These are phyloP conservation scores for Oreohelix idahoensis DNA, from an alignment of 1,140 invertebrate genomes.

Conservation along the genomic window DNA sequence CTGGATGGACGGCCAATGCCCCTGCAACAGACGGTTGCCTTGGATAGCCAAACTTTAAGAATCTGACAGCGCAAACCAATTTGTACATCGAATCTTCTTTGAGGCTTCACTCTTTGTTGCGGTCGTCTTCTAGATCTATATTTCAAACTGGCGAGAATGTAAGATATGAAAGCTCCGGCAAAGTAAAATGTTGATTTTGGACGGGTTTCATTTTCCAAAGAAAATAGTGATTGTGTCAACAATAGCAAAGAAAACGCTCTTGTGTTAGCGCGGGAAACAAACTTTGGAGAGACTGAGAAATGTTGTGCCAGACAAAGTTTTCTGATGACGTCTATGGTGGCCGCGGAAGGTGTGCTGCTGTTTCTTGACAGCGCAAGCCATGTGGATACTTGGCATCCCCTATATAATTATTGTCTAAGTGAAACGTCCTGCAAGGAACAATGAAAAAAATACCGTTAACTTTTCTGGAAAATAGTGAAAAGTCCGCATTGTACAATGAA, in stretches of 20 bases:
- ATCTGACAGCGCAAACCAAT: neutral
- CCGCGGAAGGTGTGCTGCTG: too few relatives aligned
- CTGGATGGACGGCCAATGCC: neutral
- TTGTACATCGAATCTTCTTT: neutral
- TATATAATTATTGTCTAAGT: too few relatives aligned
- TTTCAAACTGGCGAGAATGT: neutral
- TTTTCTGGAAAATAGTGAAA: too few relatives aligned
- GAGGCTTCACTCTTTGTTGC: neutral
- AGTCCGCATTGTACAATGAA: too few relatives aligned
- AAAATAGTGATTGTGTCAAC: neutral
- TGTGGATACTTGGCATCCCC: too few relatives aligned
- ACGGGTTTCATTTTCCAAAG: neutral
- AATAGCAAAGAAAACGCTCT: neutral
- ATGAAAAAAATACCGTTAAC: too few relatives aligned
- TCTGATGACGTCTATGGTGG: too few relatives aligned
- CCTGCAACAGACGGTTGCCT: neutral
- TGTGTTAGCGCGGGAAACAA: too few relatives aligned
- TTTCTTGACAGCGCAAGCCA: too few relatives aligned
- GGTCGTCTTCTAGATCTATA: neutral
- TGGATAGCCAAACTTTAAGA: neutral
- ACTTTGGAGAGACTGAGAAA: too few relatives aligned
- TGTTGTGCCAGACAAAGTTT: too few relatives aligned
- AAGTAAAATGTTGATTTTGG: neutral
- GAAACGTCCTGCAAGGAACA: too few relatives aligned
- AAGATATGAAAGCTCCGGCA: neutral